Evolutionary conservation across 2,888 invertebrate species (phyloP), one percentile per base, ranked within the genome.

Genomic region (Caradrina clavipalpis): DNA sequence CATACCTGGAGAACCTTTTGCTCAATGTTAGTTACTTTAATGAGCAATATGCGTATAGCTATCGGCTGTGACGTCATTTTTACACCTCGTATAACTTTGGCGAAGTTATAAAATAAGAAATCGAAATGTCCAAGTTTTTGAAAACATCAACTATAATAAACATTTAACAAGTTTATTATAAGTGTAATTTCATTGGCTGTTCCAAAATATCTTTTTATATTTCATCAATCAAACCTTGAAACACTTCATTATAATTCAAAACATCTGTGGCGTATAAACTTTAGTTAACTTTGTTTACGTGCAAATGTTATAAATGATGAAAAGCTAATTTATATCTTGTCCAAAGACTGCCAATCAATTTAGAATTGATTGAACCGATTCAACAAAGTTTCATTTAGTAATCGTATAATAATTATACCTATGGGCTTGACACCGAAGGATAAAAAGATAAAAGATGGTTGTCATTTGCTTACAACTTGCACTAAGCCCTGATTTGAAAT

Each of bases 231-330:
- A 56, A 56, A 63, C 31, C 58, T 47, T 39, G 22, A 45, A 15
- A 45, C 5, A 17, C 17, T 17, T 56, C 42, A 19, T 45, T 50
- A 49, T 45, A 57, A 68, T 54, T 80, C 54, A 63, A 78, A 78
- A 70, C 80, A 78, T 78, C 76, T 80, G 80, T 19, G 76, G n/a
- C 39, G 5, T 4, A 50, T 5, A 58, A 50, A 65, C 45, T 57
- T 71, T 45, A 59, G 7, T 53, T 19, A 58, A 59, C 26, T 53
- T 76, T 59, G 51, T 76, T 19, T 55, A 50, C 31, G 62, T 80
- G 71, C 64, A 72, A 65, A 59, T 80, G 71, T 62, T 70, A 65
- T 65, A 42, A 68, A 65, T 59, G 42, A 70, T 66, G 74, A 74
- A 68, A 66, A 63, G 31, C 53, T 71, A 70, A 71, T 76, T 72